Base-by-base conservation (phyloP, 2,888 invertebrate genomes). In the Abrostola tripartita region DNA sequence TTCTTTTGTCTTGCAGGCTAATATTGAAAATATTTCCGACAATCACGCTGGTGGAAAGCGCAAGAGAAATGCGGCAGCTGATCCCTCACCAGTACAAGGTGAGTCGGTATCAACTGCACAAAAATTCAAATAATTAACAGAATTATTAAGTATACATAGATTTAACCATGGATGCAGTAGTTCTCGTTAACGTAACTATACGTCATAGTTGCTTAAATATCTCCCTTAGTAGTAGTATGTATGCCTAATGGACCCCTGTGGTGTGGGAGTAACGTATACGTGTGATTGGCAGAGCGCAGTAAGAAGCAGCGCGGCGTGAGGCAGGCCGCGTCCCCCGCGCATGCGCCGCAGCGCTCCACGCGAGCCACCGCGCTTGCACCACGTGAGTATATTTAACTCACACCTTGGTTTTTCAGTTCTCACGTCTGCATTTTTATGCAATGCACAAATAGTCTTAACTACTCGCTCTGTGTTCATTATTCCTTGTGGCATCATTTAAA, bases 1-100 rank as follows among this genome's bases (percentile, higher is more conserved):
- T 37, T 8, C 47, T 11, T 41, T 59, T 53, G 14, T 36, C 36
- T 65, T 72, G 0, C 71, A 85, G 85, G 64, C 70, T 0, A 73
- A 68, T 10, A 63, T 69, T 5, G 82, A 74, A 6, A 67, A 44
- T 35, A 72, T 55, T 7, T 65, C 79, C 24, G 71, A 0, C 61
- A 62, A 7, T 47, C 77, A 11, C 68, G 71, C 37, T 56, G 70
- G 52, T 37, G 61, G 66, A 0, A 76, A 76, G 41, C 83, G 86
- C n/a, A 86, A 85, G 57, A 76, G 84, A 57, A 81, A 78, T 47
- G 67, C 77, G 51, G 78, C 76, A n/a, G 61, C 61, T 9, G 82
- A 80, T 24, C 50, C 74, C 0, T 68, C 81, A 0, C 76, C 87
- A 5, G 69, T 60, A 9, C 79, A 81, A 76, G 78, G 87, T 85